These are phyloP conservation scores for Harpalus rubripes DNA, from an alignment of 2,888 invertebrate species.

Conservation along the genomic window DNA sequence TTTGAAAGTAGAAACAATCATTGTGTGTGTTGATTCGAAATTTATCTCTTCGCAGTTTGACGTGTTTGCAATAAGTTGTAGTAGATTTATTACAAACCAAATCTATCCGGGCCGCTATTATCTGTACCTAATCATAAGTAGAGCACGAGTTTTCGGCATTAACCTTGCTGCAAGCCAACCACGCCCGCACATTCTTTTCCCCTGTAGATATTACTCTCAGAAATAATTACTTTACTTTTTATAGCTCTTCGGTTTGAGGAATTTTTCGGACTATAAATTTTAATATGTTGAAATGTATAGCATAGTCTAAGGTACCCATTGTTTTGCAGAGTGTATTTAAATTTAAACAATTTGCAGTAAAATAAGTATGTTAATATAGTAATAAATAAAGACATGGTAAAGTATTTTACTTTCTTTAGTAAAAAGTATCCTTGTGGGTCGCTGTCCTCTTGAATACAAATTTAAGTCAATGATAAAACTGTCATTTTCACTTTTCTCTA, in stretches of 20 bases:
- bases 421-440: conserved; percentile 27
- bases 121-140: conserved; percentile 12
- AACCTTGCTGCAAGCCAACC: conserved; percentile 31
- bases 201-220: not conserved
- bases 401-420: conserved; percentile 17
- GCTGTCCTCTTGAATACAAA: not conserved
- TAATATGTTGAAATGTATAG: no score
- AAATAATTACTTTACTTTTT: conserved; percentile 19
- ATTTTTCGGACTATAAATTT: no score
- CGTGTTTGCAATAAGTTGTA: not conserved
- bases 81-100: not conserved
- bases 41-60: not conserved
- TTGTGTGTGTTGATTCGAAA: not conserved
- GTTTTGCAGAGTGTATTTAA: not conserved
- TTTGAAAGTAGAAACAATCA: not conserved
- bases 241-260: not conserved
- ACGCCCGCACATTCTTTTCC: conserved; percentile 18
- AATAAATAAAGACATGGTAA: conserved; percentile 10
- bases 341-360: not conserved
- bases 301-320: no score
- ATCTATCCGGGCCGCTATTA: not conserved
- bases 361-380: conserved; percentile 18
- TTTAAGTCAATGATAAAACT: not conserved
- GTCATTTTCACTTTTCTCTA: not conserved
- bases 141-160: conserved; percentile 29